phyloP scores from a whole-genome alignment of 2,797 vertebrate species.

The Tokudaia muenninki region DNA sequence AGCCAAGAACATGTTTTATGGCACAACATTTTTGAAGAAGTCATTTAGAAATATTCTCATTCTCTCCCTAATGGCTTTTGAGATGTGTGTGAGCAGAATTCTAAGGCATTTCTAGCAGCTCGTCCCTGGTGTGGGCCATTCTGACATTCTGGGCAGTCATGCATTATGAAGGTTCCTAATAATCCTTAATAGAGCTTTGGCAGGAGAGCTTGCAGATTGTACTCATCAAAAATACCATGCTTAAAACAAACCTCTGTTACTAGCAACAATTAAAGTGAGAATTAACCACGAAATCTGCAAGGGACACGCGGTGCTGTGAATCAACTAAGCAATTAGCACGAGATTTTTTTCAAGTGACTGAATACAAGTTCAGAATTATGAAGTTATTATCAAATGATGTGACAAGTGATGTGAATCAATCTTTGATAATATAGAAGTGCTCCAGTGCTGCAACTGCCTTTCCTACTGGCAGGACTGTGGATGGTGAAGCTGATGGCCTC shows the following conservation, averaged over 20 bases:
- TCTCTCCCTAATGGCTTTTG: slow-evolving; percentile 61
- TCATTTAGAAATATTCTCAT: slow-evolving; percentile 73
- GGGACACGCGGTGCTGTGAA: slow-evolving; percentile 80
- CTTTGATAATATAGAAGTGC: slow-evolving; percentile 78
- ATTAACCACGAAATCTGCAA: slow-evolving; percentile 69
- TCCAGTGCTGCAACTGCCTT: slow-evolving; percentile 29
- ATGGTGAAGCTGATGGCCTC: slow-evolving; percentile 33
- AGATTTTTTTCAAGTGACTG: slow-evolving; percentile 76
- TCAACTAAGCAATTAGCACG: slow-evolving; percentile 79
- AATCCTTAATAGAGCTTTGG: slow-evolving; percentile 57
- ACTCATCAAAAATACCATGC: slow-evolving; percentile 53
- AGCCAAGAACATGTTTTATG: slow-evolving; percentile 43
- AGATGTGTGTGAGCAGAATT: slow-evolving; percentile 71
- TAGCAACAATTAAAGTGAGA: slow-evolving; percentile 74
- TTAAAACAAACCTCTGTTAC: slow-evolving; percentile 67
- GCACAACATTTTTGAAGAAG: slow-evolving; percentile 24
- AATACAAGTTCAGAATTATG: slow-evolving; percentile 83
- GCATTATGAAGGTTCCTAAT: slow-evolving; percentile 32
- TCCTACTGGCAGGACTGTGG: slow-evolving; percentile 20
- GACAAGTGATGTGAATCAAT: slow-evolving; percentile 83
- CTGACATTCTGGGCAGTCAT: slow-evolving; percentile 7
- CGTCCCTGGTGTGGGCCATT: slow-evolving; percentile 49
- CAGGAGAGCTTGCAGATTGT: background rate
- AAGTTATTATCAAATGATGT: slow-evolving; percentile 84
- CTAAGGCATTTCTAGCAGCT: slow-evolving; percentile 42